Evolutionary conservation across 2,888 invertebrate genomes (phyloP), one percentile per base, ranked within the genome.

Genomic region (Lissocephala sabroskyi): DNA sequence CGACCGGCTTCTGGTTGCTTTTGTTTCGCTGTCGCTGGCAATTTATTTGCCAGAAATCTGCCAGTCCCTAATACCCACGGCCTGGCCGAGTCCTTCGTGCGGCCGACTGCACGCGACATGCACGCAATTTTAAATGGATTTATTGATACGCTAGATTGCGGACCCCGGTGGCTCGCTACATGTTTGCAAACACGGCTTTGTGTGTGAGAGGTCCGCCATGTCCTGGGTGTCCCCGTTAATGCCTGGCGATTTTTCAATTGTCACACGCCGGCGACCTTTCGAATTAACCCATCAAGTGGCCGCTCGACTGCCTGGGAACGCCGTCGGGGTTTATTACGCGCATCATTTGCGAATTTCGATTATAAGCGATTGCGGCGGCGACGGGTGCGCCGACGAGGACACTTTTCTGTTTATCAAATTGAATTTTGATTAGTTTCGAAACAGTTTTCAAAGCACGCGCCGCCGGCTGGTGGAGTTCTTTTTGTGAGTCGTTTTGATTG

Each of bases 311-410:
- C 52, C 48, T 75, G 79, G 77, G 77, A 79, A 79, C 66, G 37
- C 30, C 16, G 30, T 45, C 30, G 50, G 49, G 64, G 70, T 79
- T 68, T 62, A 79, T 79, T 80, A 80, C 55, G 62, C 79, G 80
- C 77, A 76, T 80, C 80, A 80, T 80, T 80, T 80, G 77, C 66
- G 73, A 79, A 70, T 80, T 81, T 79, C 66, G 78, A 80, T 79
- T 80, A 76, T 59, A 77, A 79, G n/a, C 67, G 71, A 74, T 64
- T 66, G 57, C 54, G 70, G 41, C 44, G 49, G 7, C 45, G 32
- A 46, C 33, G 37, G 30, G 14, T 6, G 26, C 13, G 26, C 13
- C 9, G 28, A 11, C 11, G 3, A 23, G 9, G n/a, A n/a, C 35
- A 14, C 29, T 7, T 16, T 29, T 26, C 30, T n/a, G n/a, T 40